Evolutionary conservation across 2,797 vertebrate genomes (phyloP), one percentile per base, ranked within the genome.

Genomic region (Anguilla megastoma): DNA sequence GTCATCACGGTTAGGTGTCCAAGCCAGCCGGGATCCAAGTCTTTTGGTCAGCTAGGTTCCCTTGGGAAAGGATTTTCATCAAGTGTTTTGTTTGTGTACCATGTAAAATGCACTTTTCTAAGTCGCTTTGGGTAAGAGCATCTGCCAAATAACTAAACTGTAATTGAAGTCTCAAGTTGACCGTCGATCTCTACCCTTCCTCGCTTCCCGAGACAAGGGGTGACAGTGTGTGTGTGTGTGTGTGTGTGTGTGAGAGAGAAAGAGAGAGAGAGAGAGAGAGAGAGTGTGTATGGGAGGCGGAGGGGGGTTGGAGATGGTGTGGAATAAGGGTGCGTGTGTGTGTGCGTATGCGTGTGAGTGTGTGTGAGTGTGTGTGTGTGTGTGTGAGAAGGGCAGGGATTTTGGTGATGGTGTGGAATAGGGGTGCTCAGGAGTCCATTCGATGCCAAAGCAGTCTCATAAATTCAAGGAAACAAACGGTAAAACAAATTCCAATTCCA

Each of bases 141-240:
- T 58, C 16, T 58, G 56, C 63, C 63, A 69, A 69, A 69, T 69
- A 69, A 69, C 24, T 69, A 69, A 69, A n/a, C n/a, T 69, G 63
- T 69, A 8, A 69, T 27, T 69, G 60, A 27, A 6, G 63, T 27
- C n/a, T 69, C 24, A n/a, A 27, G n/a, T 69, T 69, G 7, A 24
- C 74, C 74, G 10, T 79, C 7, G 14, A 79, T 79, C 74, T 79
- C 36, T 45, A 41, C 74, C 36, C 74, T 5, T 36, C 33, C 33
- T 36, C 74, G 16, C 74, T 79, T 79, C 74, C 33, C 16, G 18
- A 79, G 74, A 79, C 33, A 41, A 79, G 16, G 71, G 14, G 16
- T 79, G 74, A 74, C 7, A 74, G 9, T 3, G 30, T 12, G 30
- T 41, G 56, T 18, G 27, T 82, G 21, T 50, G 6, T 48, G 45